Evolutionary conservation across 2,797 vertebrate species (phyloP).

Genomic region (Eleutherodactylus coqui): DNA sequence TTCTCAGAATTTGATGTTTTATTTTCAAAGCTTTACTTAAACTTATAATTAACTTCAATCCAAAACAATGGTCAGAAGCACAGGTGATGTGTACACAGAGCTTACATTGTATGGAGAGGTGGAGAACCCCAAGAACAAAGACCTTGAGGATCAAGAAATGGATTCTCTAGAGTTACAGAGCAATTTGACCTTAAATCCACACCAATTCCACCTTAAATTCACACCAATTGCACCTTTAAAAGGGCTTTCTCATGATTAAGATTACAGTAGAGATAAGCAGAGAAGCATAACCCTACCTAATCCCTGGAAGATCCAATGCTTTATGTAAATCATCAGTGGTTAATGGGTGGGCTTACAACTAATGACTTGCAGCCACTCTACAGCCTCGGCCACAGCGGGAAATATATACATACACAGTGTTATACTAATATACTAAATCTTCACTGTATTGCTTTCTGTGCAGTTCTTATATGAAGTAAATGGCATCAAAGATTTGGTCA

Average conservation of each 20-base stretch:
- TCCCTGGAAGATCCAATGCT: not conserved
- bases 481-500: no score
- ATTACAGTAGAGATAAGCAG: not conserved
- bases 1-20: constrained; percentile 14
- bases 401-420: not conserved
- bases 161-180: not conserved
- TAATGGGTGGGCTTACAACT: not conserved
- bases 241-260: not conserved
- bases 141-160: not conserved
- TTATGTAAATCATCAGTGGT: not conserved
- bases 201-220: not conserved
- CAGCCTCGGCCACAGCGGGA: not conserved
- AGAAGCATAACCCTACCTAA: not conserved
- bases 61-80: constrained; percentile 35
- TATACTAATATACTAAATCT: not conserved
- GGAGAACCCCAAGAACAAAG: constrained; percentile 2
- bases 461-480: not conserved
- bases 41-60: constrained; percentile 29
- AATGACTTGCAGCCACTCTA: not conserved
- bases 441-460: not conserved
- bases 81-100: constrained; percentile 37
- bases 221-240: not conserved
- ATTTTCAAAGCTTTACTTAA: constrained; percentile 3
- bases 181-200: not conserved
- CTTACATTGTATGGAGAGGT: not conserved